Base-by-base conservation (phyloP, 2,113 vertebrate genomes). In the Cyanoramphus novaezelandiae region DNA sequence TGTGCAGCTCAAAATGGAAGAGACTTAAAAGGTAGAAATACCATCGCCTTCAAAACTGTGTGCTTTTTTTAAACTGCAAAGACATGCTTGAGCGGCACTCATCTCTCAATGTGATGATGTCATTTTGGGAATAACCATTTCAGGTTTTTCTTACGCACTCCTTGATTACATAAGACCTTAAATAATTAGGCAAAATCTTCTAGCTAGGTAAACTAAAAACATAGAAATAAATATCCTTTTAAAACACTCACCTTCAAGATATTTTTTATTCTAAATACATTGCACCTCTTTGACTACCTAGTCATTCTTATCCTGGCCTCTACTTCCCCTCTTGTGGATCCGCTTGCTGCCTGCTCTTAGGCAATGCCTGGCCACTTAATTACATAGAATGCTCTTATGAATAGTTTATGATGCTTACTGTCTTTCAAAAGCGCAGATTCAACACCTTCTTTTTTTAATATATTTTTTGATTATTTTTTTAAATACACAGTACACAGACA, bases 401-500 rank as follows among this genome's bases (percentile, higher is more conserved):
- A 96, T 95, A 95, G 96, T 91, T 97, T 96, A 91, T 97, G 96
- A 95, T 83, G 89, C 95, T 94, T 93, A 94, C 96, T 96, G 95
- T 95, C 96, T 97, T 97, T 96, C 92, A 93, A 95, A 97, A 98
- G 96, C 96, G 70, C 98, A 97, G 96, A 97, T 92, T 95, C 96
- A 98, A 98, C 96, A 98, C 63, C 68, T 28, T 49, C 43, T 87
- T 97, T 97, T 97, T 90, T 93, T 85, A 63, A 88, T 68, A 85
- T 39, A 74, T 76, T 96, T 97, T 91, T 82, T 8, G 49, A 76
- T 87, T 68, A 23, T 79, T 96, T 93, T 90, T 95, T 97, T 92
- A 94, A 97, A 97, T 96, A 98, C 97, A 98, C 95, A 97, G 78
- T 97, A 98, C 97, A 98, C 97, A 95, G 97, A 98, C 95, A 98